These are phyloP conservation scores for Holothuria scabra DNA, from an alignment of 53 echinoderm and acorn worm genomes.

Conservation along the genomic window DNA sequence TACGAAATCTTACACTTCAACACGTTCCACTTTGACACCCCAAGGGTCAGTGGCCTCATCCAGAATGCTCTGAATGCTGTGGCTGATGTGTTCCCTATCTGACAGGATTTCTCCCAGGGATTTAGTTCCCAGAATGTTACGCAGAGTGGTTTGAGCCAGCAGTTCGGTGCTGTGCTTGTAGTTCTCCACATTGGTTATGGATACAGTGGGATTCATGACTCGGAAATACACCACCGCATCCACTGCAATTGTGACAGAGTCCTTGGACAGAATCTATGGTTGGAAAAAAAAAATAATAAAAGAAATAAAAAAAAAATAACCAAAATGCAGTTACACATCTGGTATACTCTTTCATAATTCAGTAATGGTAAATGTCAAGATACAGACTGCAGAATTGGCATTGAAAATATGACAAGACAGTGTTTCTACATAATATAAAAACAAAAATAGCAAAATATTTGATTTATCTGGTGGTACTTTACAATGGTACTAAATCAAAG, in stretches of 20 bases:
- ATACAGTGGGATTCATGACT: slow-evolving; percentile 73
- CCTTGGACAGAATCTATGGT: slow-evolving; percentile 77
- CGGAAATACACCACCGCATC: slow-evolving; percentile 90
- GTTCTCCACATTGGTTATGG: slow-evolving; percentile 84
- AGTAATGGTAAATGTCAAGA: too few species aligned
- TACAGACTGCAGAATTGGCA: too few species aligned
- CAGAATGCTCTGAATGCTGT: slow-evolving; percentile 22
- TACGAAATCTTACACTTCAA: slow-evolving; percentile 84
- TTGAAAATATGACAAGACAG: too few species aligned
- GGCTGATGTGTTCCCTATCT: slow-evolving; percentile 87
- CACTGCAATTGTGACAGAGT: slow-evolving; percentile 86
- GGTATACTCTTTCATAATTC: not conserved
- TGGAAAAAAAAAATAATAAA: not conserved
- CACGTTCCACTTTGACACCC: slow-evolving; percentile 96
- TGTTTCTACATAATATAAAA: too few species aligned
- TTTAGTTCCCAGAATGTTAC: slow-evolving; percentile 89
- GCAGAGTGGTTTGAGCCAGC: slow-evolving; percentile 81
- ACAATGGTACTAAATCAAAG: too few species aligned
- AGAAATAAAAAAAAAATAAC: not conserved
- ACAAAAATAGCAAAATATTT: too few species aligned
- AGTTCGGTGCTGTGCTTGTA: slow-evolving; percentile 74
- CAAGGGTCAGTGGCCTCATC: slow-evolving; percentile 96
- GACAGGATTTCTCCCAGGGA: slow-evolving; percentile 93
- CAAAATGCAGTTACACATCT: not conserved
- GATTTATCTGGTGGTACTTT: too few species aligned